Conservation (phyloP, 2,797 vertebrate genomes). For the Benthosema pterotum region DNA sequence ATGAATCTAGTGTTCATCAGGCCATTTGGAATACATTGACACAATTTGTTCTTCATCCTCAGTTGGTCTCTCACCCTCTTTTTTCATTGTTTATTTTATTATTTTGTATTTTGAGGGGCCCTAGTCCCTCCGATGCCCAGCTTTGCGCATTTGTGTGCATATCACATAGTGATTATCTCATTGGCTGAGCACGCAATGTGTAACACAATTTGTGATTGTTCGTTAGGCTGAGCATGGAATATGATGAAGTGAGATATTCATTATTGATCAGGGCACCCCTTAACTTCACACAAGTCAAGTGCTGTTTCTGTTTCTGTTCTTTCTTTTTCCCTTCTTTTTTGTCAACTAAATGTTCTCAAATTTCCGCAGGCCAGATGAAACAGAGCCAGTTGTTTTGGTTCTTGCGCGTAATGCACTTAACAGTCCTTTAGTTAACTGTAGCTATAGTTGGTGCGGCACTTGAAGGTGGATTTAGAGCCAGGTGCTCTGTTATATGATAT, state of each 20-base stretch:
- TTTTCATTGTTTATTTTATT: constrained; percentile 25
- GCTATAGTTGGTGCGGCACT: constrained; percentile 45
- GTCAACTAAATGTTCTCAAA: constrained; percentile 24
- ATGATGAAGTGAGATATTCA: too few species aligned
- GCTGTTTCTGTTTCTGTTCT: too few species aligned
- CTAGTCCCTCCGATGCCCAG: too few species aligned
- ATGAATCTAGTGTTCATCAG: not conserved
- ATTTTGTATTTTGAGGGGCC: not conserved
- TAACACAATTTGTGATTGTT: too few species aligned
- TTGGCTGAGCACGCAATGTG: too few species aligned
- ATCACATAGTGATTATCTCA: too few species aligned
- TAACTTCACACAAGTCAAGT: too few species aligned
- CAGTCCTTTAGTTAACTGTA: constrained; percentile 51
- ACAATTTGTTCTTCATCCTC: constrained; percentile 12
- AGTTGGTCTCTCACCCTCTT: constrained; percentile 22
- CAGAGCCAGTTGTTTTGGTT: constrained; percentile 1
- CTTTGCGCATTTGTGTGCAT: too few species aligned
- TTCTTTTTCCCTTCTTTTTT: too few species aligned
- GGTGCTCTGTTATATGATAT: constrained; percentile 38
- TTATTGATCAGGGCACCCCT: too few species aligned
- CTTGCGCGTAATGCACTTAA: constrained; percentile 50
- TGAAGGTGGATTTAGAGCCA: constrained; percentile 10
- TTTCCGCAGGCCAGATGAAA: constrained; percentile 43
- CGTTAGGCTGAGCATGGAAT: too few species aligned
- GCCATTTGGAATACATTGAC: not conserved